Evolutionary conservation across 1,140 invertebrate species (phyloP).

Genomic region (Euura saliciscinereae): DNA sequence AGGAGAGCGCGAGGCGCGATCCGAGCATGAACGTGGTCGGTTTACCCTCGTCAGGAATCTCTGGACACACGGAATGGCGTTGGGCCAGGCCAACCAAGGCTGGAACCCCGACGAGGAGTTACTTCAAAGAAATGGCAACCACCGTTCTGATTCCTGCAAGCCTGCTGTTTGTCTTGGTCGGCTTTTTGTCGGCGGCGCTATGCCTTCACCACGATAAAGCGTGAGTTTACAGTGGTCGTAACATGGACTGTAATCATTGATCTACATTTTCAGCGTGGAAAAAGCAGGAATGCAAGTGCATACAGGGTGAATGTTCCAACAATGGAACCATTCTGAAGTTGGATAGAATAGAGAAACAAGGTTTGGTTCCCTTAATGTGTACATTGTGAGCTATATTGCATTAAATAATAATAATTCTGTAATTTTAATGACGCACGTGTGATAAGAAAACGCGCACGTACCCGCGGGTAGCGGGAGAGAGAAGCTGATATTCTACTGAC

Average conservation of each 20-base stretch:
- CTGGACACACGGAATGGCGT: slow-evolving; percentile 49
- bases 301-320: background rate
- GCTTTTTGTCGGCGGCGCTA: slow-evolving; percentile 72
- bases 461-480: too few relatives aligned
- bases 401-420: too few relatives aligned
- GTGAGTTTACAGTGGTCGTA: slow-evolving; percentile 65
- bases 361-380: too few relatives aligned
- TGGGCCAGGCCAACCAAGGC: slow-evolving; percentile 66
- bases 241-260: slow-evolving; percentile 9
- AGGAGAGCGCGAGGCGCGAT: slow-evolving; percentile 46
- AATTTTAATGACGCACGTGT: background rate
- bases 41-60: slow-evolving; percentile 47
- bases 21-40: slow-evolving; percentile 52
- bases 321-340: background rate
- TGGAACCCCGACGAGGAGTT: slow-evolving; percentile 72
- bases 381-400: too few relatives aligned
- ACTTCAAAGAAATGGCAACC: slow-evolving; percentile 72
- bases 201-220: slow-evolving; percentile 79
- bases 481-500: background rate
- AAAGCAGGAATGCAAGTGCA: too few relatives aligned
- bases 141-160: slow-evolving; percentile 74
- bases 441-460: background rate
- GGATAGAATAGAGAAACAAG: background rate
- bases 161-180: slow-evolving; percentile 70
- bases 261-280: too few relatives aligned